Conservation (phyloP, 2,113 vertebrate genomes). For the Petrocephalus microphthalmus region DNA sequence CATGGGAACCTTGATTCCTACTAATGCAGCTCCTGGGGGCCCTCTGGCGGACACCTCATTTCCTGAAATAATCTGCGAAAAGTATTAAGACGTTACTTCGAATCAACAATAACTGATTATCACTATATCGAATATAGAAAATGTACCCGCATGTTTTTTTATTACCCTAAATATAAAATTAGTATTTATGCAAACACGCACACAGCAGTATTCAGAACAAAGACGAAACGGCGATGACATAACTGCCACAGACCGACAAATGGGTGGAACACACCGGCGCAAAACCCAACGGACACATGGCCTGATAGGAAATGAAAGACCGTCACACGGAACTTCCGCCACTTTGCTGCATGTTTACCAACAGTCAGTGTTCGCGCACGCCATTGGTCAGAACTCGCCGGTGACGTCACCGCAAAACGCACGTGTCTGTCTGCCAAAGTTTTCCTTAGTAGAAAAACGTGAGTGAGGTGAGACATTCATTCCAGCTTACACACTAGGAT, state of each 20-base stretch:
- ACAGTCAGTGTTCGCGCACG: conserved; percentile 45
- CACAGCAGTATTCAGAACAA: not conserved
- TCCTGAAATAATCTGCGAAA: not conserved
- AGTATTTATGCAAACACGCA: not conserved
- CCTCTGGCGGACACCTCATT: not conserved
- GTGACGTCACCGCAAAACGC: conserved; percentile 42
- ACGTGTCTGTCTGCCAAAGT: conserved; percentile 37
- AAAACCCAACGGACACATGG: not conserved
- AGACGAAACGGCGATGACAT: too few species aligned
- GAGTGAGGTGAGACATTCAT: not conserved
- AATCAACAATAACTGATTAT: not conserved
- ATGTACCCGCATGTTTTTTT: not conserved
- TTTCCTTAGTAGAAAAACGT: not conserved
- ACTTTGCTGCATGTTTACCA: conserved; percentile 58
- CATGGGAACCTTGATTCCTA: not conserved
- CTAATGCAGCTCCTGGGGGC: not conserved
- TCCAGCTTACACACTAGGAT: not conserved
- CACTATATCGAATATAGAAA: not conserved
- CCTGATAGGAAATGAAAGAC: not conserved
- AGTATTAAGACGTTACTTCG: not conserved
- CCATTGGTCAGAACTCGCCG: conserved; percentile 29
- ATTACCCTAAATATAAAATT: not conserved
- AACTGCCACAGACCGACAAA: not conserved
- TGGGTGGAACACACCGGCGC: not conserved
- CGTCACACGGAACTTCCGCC: conserved; percentile 12